Base-by-base conservation (phyloP, 2,113 vertebrate species). In the Platichthys flesus region DNA sequence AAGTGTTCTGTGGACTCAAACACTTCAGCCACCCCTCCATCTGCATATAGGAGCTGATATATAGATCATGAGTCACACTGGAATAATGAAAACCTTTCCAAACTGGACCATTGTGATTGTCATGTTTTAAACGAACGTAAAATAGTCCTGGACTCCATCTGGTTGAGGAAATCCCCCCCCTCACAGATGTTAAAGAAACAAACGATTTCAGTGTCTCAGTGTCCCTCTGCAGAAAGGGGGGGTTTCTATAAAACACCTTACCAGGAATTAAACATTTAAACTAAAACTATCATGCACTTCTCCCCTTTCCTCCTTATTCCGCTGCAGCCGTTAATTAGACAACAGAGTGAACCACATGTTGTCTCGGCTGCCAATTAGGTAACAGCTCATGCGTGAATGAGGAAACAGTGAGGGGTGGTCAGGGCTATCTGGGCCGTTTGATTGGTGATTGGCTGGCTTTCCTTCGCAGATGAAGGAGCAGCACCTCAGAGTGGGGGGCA, bases 291-390 rank as follows among this genome's bases (percentile, higher is more conserved):
- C 42, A 23, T 57, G 37, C 26, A 42, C 57, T 45, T 71, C 47
- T 65, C 74, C 59, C 31, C 24, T 57, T 28, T 56, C 12, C 62
- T 45, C 63, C 61, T 85, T 82, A 78, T 84, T 81, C 76, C 79
- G 8, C 76, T 65, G 52, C 73, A 67, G 67, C 60, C 55, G 67
- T 79, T 87, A 87, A 90, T 88, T 74, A 83, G 84, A 85, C 55
- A 70, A 56, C 77, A 78, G 67, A 9, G 68, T 75, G 79, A 84
- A 82, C 68, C 76, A 71, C 79, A 84, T 78, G 82, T 85, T 85
- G 71, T 78, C 74, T 79, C 69, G 56, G 71, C 82, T 86, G 85
- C 74, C 82, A 88, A 85, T 90, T 83, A 90, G 67, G 24, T 26
- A 47, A 45, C 54, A 67, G 55, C 85, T 88, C 74, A 85, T 81